phyloP scores from a whole-genome alignment of 1,140 invertebrate genomes.

The Diachasma alloeum region DNA sequence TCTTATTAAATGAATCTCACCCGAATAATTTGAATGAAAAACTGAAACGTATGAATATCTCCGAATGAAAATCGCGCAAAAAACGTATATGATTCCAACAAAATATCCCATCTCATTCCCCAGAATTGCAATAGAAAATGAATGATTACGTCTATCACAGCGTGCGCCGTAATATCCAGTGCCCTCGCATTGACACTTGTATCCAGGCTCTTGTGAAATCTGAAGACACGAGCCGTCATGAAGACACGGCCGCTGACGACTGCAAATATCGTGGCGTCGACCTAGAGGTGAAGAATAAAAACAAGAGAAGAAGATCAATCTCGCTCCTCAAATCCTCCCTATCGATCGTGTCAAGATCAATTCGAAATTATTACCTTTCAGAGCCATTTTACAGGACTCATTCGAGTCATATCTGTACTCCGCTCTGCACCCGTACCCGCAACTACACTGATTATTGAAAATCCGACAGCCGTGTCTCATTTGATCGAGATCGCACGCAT shows the following conservation, averaged over 20 bases:
- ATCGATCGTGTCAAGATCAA: background rate
- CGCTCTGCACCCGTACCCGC: constrained; percentile 62
- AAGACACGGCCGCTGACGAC: constrained; percentile 67
- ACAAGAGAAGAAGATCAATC: too few relatives aligned
- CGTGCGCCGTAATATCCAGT: constrained; percentile 75
- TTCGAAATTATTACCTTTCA: constrained; percentile 57
- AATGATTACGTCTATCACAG: constrained; percentile 70
- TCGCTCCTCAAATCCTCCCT: too few relatives aligned
- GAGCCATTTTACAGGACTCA: constrained; percentile 61
- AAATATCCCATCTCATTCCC: too few relatives aligned
- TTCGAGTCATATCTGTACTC: constrained; percentile 62
- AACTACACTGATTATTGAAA: constrained; percentile 56
- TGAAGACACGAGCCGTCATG: constrained; percentile 75
- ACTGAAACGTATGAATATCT: too few relatives aligned
- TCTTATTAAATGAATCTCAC: too few relatives aligned
- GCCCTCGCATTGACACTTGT: constrained; percentile 76
- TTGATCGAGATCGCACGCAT: constrained; percentile 52
- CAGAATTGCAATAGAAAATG: background rate
- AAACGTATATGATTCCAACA: too few relatives aligned
- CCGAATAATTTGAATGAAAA: too few relatives aligned
- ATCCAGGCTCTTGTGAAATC: constrained; percentile 72
- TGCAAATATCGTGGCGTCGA: constrained; percentile 70
- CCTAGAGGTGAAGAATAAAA: constrained; percentile 60
- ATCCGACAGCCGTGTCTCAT: constrained; percentile 54
- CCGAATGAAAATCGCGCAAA: too few relatives aligned